Conservation (phyloP, 2,888 invertebrate genomes). For the Caenorhabditis macrosperma region DNA sequence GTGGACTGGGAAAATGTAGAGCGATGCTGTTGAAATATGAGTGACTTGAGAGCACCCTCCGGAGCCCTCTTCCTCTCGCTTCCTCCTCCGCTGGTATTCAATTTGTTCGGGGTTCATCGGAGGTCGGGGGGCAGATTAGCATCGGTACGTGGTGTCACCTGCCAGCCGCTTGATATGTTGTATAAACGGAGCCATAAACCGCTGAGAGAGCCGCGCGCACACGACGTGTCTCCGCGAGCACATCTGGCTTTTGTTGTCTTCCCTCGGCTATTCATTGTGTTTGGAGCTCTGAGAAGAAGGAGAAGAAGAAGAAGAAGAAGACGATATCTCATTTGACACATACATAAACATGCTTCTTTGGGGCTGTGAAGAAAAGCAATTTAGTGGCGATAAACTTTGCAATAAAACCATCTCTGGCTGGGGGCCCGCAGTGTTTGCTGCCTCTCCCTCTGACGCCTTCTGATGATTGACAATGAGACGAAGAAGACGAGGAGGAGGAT, state of each 20-base stretch:
- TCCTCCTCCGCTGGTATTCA: conserved; percentile 7
- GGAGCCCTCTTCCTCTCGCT: neutral
- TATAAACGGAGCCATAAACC: conserved; percentile 52
- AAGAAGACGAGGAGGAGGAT: conserved; percentile 25
- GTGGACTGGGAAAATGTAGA: conserved; percentile 69
- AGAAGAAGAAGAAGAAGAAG: conserved; percentile 41
- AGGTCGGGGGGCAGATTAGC: conserved; percentile 22
- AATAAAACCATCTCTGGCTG: conserved; percentile 53
- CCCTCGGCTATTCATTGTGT: conserved; percentile 43
- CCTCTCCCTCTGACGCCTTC: conserved; percentile 23
- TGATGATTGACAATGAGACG: conserved; percentile 55
- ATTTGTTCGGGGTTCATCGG: conserved; percentile 27
- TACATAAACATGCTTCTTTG: conserved; percentile 59
- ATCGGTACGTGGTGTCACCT: conserved; percentile 34
- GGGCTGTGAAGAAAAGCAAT: conserved; percentile 55
- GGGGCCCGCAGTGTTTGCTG: conserved; percentile 45
- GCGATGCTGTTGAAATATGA: conserved; percentile 65
- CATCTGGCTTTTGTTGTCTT: conserved; percentile 58
- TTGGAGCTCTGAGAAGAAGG: conserved; percentile 8
- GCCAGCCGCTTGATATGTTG: conserved; percentile 35
- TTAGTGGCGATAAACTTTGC: conserved; percentile 59
- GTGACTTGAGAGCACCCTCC: conserved; percentile 48
- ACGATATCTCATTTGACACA: conserved; percentile 56
- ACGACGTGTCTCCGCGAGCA: conserved; percentile 9
- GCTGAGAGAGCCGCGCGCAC: conserved; percentile 32